These are phyloP conservation scores for Polydrusus tereticollis DNA, from an alignment of 2,888 invertebrate species.

Conservation along the genomic window DNA sequence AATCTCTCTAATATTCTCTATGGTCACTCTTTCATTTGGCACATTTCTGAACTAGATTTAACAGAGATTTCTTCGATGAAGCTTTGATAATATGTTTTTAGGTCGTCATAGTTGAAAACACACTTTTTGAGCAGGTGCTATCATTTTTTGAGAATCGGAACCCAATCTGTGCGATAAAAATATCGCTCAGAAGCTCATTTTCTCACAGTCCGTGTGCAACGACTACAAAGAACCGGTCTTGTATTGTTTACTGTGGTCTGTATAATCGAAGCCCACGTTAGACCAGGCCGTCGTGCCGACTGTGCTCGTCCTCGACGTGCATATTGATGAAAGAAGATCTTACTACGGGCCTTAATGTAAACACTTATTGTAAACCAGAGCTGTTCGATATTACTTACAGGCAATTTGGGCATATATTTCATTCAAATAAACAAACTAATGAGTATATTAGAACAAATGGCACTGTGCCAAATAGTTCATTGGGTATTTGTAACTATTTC, in stretches of 20 bases:
- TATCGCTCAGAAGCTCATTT: slow-evolving; percentile 51
- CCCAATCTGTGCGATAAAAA: slow-evolving; percentile 17
- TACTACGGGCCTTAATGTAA: slow-evolving; percentile 28
- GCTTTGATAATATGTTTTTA: no score
- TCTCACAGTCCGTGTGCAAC: slow-evolving; percentile 63
- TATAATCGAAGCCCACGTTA: slow-evolving; percentile 46
- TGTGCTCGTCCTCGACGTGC: slow-evolving; percentile 3
- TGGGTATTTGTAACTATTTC: slow-evolving; percentile 26
- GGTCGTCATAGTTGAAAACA: no score
- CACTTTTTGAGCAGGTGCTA: no score
- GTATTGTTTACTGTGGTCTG: slow-evolving; percentile 59
- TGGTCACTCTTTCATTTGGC: no score
- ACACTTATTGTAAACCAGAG: slow-evolving; percentile 22
- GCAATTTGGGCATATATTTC: slow-evolving; percentile 32
- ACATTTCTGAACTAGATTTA: no score
- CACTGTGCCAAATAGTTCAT: slow-evolving; percentile 43
- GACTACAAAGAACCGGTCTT: slow-evolving; percentile 63
- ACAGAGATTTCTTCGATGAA: no score
- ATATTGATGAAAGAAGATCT: slow-evolving; percentile 22
- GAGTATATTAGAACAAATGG: slow-evolving; percentile 41
- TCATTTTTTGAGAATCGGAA: slow-evolving; percentile 14
- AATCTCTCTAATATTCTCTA: no score
- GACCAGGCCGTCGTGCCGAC: slow-evolving; percentile 18
- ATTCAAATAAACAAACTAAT: slow-evolving; percentile 40
- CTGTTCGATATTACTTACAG: slow-evolving; percentile 42